Evolutionary conservation across 2,888 invertebrate species (phyloP), one percentile per base, ranked within the genome.

Genomic region (Pseudococcus viburni): DNA sequence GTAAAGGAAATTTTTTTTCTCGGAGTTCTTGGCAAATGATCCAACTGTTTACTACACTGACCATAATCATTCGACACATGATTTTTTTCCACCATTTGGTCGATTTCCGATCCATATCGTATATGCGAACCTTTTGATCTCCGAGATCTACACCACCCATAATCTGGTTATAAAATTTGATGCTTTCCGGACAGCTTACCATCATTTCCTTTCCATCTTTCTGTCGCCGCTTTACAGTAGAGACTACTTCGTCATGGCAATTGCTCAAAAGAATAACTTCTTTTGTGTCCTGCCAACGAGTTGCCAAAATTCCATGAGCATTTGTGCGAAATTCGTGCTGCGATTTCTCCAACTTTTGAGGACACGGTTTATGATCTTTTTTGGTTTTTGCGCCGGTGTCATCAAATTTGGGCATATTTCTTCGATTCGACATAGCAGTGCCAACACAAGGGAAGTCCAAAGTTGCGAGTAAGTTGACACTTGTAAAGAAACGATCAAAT

Each of bases 201-300:
- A n/a, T n/a, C n/a, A n/a, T n/a, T n/a, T n/a, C n/a, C n/a, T n/a
- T 89, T 88, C 90, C 91, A 90, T 90, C 90, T 90, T 91, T 91
- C 87, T 89, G 89, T 84, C 89, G 91, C 89, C 90, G 89, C 22
- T 89, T 89, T 15, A 89, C 89, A 87, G 26, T 68, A 2, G 51
- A 51, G 33, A 84, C 84, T 26, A 64, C 33, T 77, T 51, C 59
- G 5, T 51, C 89, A 89, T 90, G 90, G 88, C 90, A 91, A 89
- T 91, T 91, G 84, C 90, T 91, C 19, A 90, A 86, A 33, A 90
- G 88, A 22, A 91, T 22, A 86, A 91, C 90, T 73, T 91, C 90
- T 89, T 91, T 91, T 46, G 90, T 91, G 86, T 91, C 90, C 89
- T 90, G 89, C 90, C 90, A 90, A 89, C 90, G 89, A 84, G 89